A percentile compares a stretch with the other conserved stretches of the same genome.
Evolutionary conservation across 2,888 invertebrate genomes (phyloP).

Genomic region (Watsonalla binaria): DNA sequence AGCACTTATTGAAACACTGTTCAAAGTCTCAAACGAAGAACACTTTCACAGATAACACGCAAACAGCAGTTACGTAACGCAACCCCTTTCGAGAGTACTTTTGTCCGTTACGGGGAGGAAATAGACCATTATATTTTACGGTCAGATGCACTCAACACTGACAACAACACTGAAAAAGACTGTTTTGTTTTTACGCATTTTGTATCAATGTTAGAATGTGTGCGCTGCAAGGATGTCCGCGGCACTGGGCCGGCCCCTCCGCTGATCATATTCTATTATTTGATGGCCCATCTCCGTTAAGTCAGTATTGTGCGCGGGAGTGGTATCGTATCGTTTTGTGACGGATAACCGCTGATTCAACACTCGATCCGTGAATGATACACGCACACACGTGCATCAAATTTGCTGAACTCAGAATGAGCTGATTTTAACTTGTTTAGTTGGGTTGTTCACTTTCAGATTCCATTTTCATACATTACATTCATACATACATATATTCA

Average conservation of each 20-base stretch:
- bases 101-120: constrained; percentile 21
- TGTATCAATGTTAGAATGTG: constrained; percentile 29
- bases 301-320: constrained; percentile 49
- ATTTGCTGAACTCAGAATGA: constrained; percentile 46
- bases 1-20: neutral
- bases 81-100: constrained; percentile 29
- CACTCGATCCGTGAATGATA: constrained; percentile 15
- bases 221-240: constrained; percentile 51
- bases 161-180: constrained; percentile 2
- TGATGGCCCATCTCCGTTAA: constrained; percentile 74
- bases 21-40: neutral
- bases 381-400: constrained; percentile 13
- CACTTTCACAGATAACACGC: constrained; percentile 1
- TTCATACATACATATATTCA: no score
- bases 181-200: constrained; percentile 11
- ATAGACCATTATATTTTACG: constrained; percentile 47
- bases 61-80: constrained; percentile 27
- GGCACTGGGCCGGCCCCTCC: constrained; percentile 66
- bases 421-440: no score
- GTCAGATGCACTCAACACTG: constrained; percentile 38
- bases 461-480: no score
- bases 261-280: constrained; percentile 60
- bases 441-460: no score
- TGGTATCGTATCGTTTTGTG: constrained; percentile 32
- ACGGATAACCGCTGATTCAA: constrained; percentile 25